A percentile compares a stretch with the other conserved stretches of the same genome.
Conservation (phyloP, 2,797 vertebrate species). For the Denticeps clupeoides region DNA sequence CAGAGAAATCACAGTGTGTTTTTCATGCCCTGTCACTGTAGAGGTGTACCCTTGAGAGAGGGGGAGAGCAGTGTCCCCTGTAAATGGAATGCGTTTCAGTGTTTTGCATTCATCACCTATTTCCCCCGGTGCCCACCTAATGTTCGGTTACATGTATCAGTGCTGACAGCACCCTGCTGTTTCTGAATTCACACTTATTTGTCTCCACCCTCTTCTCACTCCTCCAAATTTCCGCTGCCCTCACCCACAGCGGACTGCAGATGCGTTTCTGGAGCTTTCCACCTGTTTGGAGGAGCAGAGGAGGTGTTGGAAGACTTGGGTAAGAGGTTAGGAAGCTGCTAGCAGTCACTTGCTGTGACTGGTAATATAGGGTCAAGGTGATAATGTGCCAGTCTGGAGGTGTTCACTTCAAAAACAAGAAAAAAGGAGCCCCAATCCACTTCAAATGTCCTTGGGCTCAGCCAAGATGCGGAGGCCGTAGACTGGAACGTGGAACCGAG, state of each 20-base stretch:
- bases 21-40: slow-evolving; percentile 24
- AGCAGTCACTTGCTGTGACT: slow-evolving; percentile 9
- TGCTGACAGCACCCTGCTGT: slow-evolving; percentile 54
- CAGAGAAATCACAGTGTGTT: slow-evolving; percentile 21
- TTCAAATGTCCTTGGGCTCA: too few species aligned
- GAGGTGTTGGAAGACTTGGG: too few species aligned
- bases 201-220: slow-evolving; percentile 41
- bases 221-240: slow-evolving; percentile 35
- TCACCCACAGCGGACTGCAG: slow-evolving; percentile 22
- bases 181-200: slow-evolving; percentile 32
- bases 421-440: too few species aligned
- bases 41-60: slow-evolving; percentile 28
- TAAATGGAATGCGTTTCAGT: slow-evolving; percentile 29
- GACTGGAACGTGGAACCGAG: too few species aligned
- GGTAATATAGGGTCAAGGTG: slow-evolving; percentile 35
- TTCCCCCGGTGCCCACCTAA: slow-evolving; percentile 31
- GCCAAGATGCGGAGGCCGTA: too few species aligned
- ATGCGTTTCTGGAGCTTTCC: too few species aligned
- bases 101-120: slow-evolving; percentile 39
- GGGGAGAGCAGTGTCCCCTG: slow-evolving; percentile 25
- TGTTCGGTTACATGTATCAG: slow-evolving; percentile 47
- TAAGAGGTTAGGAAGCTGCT: too few species aligned
- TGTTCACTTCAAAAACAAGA: too few species aligned
- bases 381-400: slow-evolving; percentile 25
- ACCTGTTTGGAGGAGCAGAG: too few species aligned